Conservation (phyloP, 2,888 invertebrate species). For the Camponotus fellah region DNA sequence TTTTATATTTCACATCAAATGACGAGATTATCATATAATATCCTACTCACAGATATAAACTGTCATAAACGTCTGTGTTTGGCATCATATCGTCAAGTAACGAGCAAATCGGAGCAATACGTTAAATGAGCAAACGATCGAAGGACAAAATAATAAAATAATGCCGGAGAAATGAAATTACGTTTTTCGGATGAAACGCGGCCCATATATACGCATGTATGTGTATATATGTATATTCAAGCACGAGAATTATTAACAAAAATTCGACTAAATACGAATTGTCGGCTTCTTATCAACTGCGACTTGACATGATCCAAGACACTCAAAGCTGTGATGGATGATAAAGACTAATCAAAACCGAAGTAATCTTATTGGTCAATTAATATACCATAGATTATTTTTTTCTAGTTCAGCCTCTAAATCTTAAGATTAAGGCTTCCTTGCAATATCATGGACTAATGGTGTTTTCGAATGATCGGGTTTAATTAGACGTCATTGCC, state of each 20-base stretch:
- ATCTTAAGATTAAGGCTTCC: not conserved
- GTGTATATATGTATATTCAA: conserved; percentile 12
- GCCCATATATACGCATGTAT: conserved; percentile 62
- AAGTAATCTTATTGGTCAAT: conserved; percentile 61
- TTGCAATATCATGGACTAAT: too few species aligned
- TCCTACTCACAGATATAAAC: conserved; percentile 91
- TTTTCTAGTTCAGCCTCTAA: not conserved
- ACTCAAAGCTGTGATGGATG: conserved; percentile 30
- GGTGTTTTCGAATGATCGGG: too few species aligned
- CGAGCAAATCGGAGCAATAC: not conserved
- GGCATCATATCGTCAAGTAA: conserved; percentile 79
- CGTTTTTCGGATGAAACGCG: conserved; percentile 50
- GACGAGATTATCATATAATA: not conserved
- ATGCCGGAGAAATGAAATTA: conserved; percentile 59
- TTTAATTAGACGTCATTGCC: too few species aligned
- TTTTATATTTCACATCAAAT: not conserved
- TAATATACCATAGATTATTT: not conserved
- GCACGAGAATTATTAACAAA: conserved; percentile 26
- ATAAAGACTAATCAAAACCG: conserved; percentile 57
- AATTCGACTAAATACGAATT: conserved; percentile 2
- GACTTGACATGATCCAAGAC: conserved; percentile 62
- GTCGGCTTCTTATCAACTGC: conserved; percentile 67
- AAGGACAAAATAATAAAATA: conserved; percentile 31
- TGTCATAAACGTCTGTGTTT: conserved; percentile 89
- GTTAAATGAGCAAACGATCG: conserved; percentile 33